A percentile compares a stretch with the other conserved stretches of the same genome.
These are phyloP conservation scores for Myotis davidii DNA, from an alignment of 2,113 vertebrate species.

Conservation along the genomic window DNA sequence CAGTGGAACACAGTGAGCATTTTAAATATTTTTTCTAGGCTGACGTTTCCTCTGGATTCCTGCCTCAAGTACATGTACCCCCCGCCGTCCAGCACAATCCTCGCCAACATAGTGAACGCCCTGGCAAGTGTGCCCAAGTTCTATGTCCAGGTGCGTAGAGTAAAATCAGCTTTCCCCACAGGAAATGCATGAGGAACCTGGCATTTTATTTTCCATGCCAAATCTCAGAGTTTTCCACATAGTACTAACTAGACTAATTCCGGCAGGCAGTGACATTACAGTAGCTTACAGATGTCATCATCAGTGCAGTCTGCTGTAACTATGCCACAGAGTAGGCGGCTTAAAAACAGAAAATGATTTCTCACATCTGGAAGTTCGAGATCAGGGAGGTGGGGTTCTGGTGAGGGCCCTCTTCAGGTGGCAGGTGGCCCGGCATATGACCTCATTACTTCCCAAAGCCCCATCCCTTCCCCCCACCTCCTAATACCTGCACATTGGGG, in stretches of 20 bases:
- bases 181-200: background rate
- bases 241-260: background rate
- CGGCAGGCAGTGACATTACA: background rate
- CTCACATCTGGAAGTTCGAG: background rate
- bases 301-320: background rate
- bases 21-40: constrained; percentile 82
- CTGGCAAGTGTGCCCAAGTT: constrained; percentile 97
- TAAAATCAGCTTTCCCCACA: background rate
- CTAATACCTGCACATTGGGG: background rate
- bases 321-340: background rate
- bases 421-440: background rate
- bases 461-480: no score
- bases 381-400: background rate
- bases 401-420: background rate
- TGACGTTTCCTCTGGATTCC: constrained; percentile 95
- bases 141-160: constrained; percentile 94
- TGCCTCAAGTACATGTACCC: constrained; percentile 97
- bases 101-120: constrained; percentile 95
- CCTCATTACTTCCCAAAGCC: background rate
- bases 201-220: background rate
- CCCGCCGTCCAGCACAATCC: constrained; percentile 92
- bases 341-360: background rate
- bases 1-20: constrained; percentile 26
- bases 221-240: background rate
- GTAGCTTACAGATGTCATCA: background rate